A percentile compares a stretch with the other conserved stretches of the same genome.
Conservation (phyloP, 2,113 vertebrate species). For the Oryzias celebensis region DNA sequence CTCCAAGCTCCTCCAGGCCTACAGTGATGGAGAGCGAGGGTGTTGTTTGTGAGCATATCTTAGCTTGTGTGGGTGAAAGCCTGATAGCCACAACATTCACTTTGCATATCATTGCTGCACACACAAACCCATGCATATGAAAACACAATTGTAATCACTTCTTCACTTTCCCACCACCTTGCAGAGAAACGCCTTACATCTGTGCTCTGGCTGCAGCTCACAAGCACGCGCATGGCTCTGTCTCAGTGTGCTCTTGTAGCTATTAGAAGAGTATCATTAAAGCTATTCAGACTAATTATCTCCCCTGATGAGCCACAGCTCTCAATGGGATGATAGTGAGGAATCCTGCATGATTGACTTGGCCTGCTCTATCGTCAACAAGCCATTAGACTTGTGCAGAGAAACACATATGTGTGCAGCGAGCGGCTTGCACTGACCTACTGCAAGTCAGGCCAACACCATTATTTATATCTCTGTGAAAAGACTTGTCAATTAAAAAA, state of each 20-base stretch:
- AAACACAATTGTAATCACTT: slow-evolving; percentile 47
- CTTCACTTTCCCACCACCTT: slow-evolving; percentile 23
- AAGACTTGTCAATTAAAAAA: slow-evolving; percentile 41
- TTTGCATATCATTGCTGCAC: slow-evolving; percentile 6
- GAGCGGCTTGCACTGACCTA: slow-evolving; percentile 21
- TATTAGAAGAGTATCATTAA: slow-evolving; percentile 65
- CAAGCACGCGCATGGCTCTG: slow-evolving; percentile 18
- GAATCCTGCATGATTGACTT: slow-evolving; percentile 59
- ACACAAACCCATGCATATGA: slow-evolving; percentile 23
- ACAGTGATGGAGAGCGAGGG: slow-evolving; percentile 18
- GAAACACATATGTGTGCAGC: slow-evolving; percentile 5
- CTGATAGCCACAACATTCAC: slow-evolving; percentile 35
- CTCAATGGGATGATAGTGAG: slow-evolving; percentile 50
- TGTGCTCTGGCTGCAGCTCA: slow-evolving; percentile 9
- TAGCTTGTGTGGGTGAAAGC: slow-evolving; percentile 9
- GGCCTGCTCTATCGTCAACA: slow-evolving; percentile 33
- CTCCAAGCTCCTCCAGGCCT: slow-evolving; percentile 15
- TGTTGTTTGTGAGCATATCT: background rate
- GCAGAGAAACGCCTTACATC: slow-evolving; percentile 19
- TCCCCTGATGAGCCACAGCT: slow-evolving; percentile 60
- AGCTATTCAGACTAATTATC: slow-evolving; percentile 69
- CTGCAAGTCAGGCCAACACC: slow-evolving; percentile 19
- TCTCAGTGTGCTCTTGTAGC: slow-evolving; percentile 51
- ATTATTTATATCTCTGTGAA: slow-evolving; percentile 50
- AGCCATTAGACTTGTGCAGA: slow-evolving; percentile 35